Evolutionary conservation across 2,888 invertebrate genomes (phyloP), one percentile per base, ranked within the genome.

Genomic region (Enchytraeus crypticus): DNA sequence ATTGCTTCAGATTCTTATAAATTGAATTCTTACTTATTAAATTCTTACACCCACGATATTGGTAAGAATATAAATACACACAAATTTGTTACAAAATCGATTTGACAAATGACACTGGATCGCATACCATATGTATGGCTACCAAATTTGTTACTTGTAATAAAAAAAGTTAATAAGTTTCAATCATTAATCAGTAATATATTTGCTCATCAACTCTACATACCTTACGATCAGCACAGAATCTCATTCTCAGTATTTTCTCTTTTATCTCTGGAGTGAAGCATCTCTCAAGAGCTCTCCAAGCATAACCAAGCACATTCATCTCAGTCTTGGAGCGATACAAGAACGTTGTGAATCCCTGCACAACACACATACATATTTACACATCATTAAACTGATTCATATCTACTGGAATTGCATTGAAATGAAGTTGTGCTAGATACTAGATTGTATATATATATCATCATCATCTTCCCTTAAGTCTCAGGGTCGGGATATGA

Each of bases 301-400:
- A 73, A 26, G 64, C 66, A 59, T 72, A 74, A 21, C 71, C 66
- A 30, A 68, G 51, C 2, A 66, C 59, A n/a, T 65, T 59, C 63
- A 74, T 69, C 45, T 70, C 71, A 2, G 61, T 66, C 57, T 66
- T 69, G 5, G 73, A 71, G 46, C 60, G 53, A 63, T 72, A 71
- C 8, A 69, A n/a, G 59, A 69, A 73, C 1, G 73, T 73, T 23
- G 69, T 69, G 57, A 60, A 72, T 18, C 72, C 72, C 72, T 72
- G 64, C 8, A 30, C 4, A 5, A 67, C 27, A 51, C 18, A 46
- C 3, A 23, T 46, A n/a, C n/a, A n/a, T n/a, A n/a, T n/a, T n/a
- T n/a, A n/a, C n/a, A n/a, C n/a, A n/a, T n/a, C n/a, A n/a, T n/a
- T n/a, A n/a, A n/a, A n/a, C n/a, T n/a, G n/a, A n/a, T n/a, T n/a